phyloP scores from a whole-genome alignment of 2,888 invertebrate species.

The Coelinius sp. region DNA sequence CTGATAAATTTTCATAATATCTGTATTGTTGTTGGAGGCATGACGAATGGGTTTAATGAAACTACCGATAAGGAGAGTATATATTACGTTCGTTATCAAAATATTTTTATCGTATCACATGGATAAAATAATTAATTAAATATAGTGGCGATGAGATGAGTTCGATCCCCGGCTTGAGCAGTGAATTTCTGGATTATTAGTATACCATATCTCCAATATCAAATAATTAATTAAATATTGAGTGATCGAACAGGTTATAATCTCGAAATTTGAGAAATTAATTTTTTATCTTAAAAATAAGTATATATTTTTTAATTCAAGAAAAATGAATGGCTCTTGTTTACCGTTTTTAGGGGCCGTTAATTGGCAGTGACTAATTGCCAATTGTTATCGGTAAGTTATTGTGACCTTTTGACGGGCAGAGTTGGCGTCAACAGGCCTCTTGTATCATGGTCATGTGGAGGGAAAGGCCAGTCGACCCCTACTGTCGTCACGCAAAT shows the following conservation, averaged over 20 bases:
- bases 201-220: too few relatives aligned
- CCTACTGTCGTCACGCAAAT: slow-evolving; percentile 26
- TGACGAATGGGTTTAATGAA: slow-evolving; percentile 3
- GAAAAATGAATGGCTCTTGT: slow-evolving; percentile 48
- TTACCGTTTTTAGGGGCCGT: slow-evolving; percentile 69
- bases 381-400: slow-evolving; percentile 63
- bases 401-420: slow-evolving; percentile 54
- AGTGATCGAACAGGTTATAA: background rate
- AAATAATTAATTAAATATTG: background rate
- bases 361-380: slow-evolving; percentile 71
- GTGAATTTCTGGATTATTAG: too few relatives aligned
- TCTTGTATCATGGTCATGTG: slow-evolving; percentile 22
- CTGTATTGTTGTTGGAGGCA: slow-evolving; percentile 11
- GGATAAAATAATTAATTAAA: background rate
- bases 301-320: background rate
- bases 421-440: slow-evolving; percentile 41
- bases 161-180: too few relatives aligned
- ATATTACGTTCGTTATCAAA: background rate
- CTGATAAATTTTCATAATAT: slow-evolving; percentile 21
- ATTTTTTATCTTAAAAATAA: background rate
- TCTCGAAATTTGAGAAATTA: background rate
- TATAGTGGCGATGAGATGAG: too few relatives aligned
- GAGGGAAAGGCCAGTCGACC: slow-evolving; percentile 13
- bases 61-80: slow-evolving; percentile 7
- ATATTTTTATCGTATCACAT: background rate